Evolutionary conservation across 2,113 vertebrate genomes (phyloP), one percentile per base, ranked within the genome.

Genomic region (Mixornis gularis): DNA sequence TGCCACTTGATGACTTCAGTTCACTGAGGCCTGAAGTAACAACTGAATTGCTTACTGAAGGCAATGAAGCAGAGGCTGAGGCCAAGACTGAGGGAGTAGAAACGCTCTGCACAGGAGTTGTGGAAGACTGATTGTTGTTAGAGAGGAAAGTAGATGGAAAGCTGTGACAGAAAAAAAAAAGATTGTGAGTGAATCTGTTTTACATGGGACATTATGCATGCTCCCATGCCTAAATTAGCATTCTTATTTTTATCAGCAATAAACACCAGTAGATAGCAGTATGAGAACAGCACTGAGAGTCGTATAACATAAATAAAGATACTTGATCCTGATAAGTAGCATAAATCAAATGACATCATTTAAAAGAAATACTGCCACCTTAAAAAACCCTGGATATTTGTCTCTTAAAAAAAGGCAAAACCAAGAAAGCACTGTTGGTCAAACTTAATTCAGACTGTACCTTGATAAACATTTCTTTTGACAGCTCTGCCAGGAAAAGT

Each of bases 71-170:
- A 94, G 98, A 97, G 85, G 98, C 96, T 16, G 98, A 98, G 93
- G 98, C 91, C 12, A 98, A 95, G 90, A 98, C 97, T 84, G 98
- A 98, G 80, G 98, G 98, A 85, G 98, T 74, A 1, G 98, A 98
- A 96, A 98, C 94, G 87, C 98, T 98, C 90, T 98, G 98, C 65
- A 95, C 85, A 22, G 97, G 97, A 34, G 97, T 88, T 85, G 97
- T 95, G 3, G 98, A 97, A 30, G 98, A 98, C 96, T 99, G 99
- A 97, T 99, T 99, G 97, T 99, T 99, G 97, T 99, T 99, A 92
- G 98, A 98, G 78, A 98, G 96, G 87, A 99, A 99, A 48, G 97
- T 98, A 15, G 99, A 98, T 79, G 99, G 99, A 97, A 99, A 99
- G 96, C 99, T 99, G 97, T 91, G 68, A 83, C 74, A 90, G 86